These are phyloP conservation scores for Tipula unca DNA, from an alignment of 2,888 invertebrate genomes.

Conservation along the genomic window DNA sequence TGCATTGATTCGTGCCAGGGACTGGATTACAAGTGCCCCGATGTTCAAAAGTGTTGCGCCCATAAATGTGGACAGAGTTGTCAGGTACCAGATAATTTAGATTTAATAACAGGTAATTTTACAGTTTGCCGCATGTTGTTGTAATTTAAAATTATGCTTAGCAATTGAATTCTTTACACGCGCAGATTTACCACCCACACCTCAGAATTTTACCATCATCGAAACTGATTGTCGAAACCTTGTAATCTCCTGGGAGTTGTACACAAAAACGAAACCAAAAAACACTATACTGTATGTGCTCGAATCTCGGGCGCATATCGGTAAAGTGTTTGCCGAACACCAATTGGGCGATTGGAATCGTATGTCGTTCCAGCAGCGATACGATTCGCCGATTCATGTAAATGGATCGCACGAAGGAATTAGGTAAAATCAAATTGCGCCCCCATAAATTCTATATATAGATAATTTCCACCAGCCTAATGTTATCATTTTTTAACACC, in stretches of 20 bases:
- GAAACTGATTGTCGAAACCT: constrained; percentile 28
- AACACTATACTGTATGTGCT: constrained; percentile 48
- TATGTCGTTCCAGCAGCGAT: constrained; percentile 34
- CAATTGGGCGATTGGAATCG: constrained; percentile 56
- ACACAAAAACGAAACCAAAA: constrained; percentile 21
- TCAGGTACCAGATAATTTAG: constrained; percentile 52
- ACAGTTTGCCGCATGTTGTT: not conserved
- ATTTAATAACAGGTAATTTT: constrained; percentile 37
- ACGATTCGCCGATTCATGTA: not conserved
- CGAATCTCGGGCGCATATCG: constrained; percentile 62
- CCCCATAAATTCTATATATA: not conserved
- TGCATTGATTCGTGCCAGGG: constrained; percentile 36
- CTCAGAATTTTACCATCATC: constrained; percentile 47
- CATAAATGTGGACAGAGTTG: constrained; percentile 62
- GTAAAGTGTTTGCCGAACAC: constrained; percentile 54
- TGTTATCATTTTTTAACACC: constrained; percentile 22
- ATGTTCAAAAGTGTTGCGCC: constrained; percentile 59
- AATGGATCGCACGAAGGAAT: not conserved
- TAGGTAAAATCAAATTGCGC: not conserved
- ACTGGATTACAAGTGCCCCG: constrained; percentile 58
- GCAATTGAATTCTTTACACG: too few relatives aligned
- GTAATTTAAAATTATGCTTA: constrained; percentile 25
- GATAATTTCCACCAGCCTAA: not conserved
- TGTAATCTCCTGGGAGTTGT: constrained; percentile 25
- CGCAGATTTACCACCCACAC: constrained; percentile 53